Evolutionary conservation across 2,113 vertebrate genomes (phyloP), one percentile per base, ranked within the genome.

Genomic region (Gasterosteus nipponicus): DNA sequence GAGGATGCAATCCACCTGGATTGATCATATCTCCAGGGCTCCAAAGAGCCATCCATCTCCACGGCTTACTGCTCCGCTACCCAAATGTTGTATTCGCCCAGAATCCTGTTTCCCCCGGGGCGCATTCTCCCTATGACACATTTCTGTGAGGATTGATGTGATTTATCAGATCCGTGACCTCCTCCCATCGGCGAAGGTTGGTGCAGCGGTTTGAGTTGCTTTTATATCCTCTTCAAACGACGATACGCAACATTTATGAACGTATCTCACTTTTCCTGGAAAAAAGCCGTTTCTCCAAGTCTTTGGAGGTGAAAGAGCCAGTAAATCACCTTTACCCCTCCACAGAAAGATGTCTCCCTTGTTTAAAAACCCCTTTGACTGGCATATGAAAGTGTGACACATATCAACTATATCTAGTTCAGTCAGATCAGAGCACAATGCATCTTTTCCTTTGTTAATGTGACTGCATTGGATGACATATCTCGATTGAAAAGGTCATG

Each of bases 1-100:
- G 46, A 83, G 86, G 86, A 88, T 71, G 75, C 75, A 73, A 62
- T 78, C 66, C 53, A 35, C 31, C 63, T 39, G 47, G 69, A 87
- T 67, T 78, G 84, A 86, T 90, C 54, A 19, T 87, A 85, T 89
- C 84, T 85, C 71, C 19, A 1, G 41, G 62, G 54, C 38, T 65
- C 66, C 80, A 77, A 65, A 5, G 51, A 73, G 58, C 86, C 74
- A 91, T 92, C 67, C 75, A 80, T 92, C 89, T 90, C 72, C 66
- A 85, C 72, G 44, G 53, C 60, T 83, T 71, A 78, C 59, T 57
- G 81, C 79, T 77, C 80, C 44, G 79, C 73, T 89, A 80, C 73
- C 74, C 73, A 79, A 87, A 90, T 88, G 77, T 91, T 91, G 86
- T 68, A 92, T 89, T 82, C 74, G 38, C 77, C 72, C 59, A 79